Evolutionary conservation across 2,888 invertebrate genomes (phyloP).

Genomic region (Hipparchia sbordonii): DNA sequence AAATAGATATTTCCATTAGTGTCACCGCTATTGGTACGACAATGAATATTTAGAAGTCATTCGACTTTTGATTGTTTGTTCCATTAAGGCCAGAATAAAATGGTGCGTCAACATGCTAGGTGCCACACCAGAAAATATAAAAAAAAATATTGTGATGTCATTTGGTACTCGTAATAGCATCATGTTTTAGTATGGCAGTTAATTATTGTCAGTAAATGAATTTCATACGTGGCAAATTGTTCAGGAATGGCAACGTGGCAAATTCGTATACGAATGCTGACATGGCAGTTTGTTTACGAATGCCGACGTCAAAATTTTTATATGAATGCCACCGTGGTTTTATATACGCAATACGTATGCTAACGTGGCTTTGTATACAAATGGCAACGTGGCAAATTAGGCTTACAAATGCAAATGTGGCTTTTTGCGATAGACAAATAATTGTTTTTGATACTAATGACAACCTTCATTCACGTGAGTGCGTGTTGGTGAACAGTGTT

Average conservation of each 20-base stretch:
- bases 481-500: not conserved
- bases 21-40: constrained; percentile 26
- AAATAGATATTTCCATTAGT: constrained; percentile 29
- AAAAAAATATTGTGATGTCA: not conserved
- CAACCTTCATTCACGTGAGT: not conserved
- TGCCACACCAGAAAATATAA: not conserved
- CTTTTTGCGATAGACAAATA: too few relatives aligned
- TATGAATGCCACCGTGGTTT: too few relatives aligned
- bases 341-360: not conserved
- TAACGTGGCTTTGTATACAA: too few relatives aligned
- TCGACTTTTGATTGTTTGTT: not conserved
- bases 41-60: constrained; percentile 3
- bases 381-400: too few relatives aligned
- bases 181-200: not conserved
- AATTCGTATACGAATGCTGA: not conserved
- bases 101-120: not conserved
- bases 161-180: too few relatives aligned
- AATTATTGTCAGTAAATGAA: not conserved
- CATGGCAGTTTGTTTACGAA: not conserved
- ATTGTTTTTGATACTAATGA: not conserved
- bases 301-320: too few relatives aligned
- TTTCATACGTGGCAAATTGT: not conserved
- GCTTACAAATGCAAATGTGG: too few relatives aligned
- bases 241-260: too few relatives aligned
- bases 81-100: not conserved